These are phyloP conservation scores for Gortyna flavago DNA, from an alignment of 2,888 invertebrate genomes.

Conservation along the genomic window DNA sequence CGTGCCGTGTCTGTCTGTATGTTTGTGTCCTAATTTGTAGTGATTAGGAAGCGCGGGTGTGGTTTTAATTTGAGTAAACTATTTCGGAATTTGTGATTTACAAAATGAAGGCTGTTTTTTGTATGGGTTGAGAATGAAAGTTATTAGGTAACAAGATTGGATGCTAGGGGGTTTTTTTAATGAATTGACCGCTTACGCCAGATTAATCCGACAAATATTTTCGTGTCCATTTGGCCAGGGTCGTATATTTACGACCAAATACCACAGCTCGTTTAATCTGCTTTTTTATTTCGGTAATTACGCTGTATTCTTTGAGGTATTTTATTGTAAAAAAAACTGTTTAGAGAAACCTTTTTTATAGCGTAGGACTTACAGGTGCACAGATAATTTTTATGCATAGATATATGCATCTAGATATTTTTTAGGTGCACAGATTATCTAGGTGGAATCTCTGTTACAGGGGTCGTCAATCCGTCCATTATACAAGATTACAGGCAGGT, in stretches of 20 bases:
- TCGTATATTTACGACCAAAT: too few relatives aligned
- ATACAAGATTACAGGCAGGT: not conserved
- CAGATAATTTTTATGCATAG: too few relatives aligned
- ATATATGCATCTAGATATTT: too few relatives aligned
- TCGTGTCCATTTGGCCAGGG: too few relatives aligned
- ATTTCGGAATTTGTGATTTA: constrained; percentile 18
- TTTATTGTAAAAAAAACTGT: too few relatives aligned
- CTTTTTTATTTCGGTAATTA: too few relatives aligned
- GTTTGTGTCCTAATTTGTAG: constrained; percentile 49
- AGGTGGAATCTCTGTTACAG: not conserved
- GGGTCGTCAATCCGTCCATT: not conserved
- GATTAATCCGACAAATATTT: too few relatives aligned
- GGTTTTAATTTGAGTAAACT: constrained; percentile 43
- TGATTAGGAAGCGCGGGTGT: constrained; percentile 40
- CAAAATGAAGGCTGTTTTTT: not conserved
- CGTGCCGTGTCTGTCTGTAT: constrained; percentile 41
- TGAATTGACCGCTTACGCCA: too few relatives aligned
- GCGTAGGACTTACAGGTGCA: not conserved
- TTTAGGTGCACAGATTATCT: not conserved
- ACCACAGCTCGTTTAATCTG: too few relatives aligned
- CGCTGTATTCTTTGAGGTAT: too few relatives aligned
- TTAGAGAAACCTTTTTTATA: not conserved
- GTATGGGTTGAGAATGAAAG: not conserved
- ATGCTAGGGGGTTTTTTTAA: not conserved
- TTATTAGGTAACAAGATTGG: not conserved